Evolutionary conservation across 2,888 invertebrate species (phyloP), one percentile per base, ranked within the genome.

Genomic region (Mactromeris polynyma): DNA sequence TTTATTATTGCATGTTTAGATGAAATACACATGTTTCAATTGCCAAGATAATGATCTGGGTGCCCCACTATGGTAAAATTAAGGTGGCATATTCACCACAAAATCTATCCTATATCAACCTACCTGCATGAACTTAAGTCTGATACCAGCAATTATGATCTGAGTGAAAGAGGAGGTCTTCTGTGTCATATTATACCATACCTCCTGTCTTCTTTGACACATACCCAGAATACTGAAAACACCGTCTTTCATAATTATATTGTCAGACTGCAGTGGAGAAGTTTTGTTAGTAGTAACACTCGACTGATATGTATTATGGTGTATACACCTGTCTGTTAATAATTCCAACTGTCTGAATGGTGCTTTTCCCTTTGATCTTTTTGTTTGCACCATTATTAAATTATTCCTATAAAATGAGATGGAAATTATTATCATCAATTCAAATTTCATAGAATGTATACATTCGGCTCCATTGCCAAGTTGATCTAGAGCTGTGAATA

Each of bases 1-100:
- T 89, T 89, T 89, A 89, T 89, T 79, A 82, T 85, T 83, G 85
- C 83, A 85, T 64, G 85, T 82, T 78, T 79, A 85, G 88, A 89
- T 89, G 85, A 86, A 85, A 82, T 85, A 79, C 88, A 89, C 88
- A 89, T 89, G 88, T 89, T 89, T 81, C 54, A 88, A 83, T 87
- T 83, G 80, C 54, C n/a, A 11, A 51, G 69, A 82, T 54, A 87
- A 87, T 36, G 26, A 85, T 82, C 82, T 17, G 7, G 38, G 82
- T 38, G 38, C 77, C 82, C 81, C 36, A 78, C 82, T 51, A 77
- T 81, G 81, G 31, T 81, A 73, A 33, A 73, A 73, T 73, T 73
- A 73, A 73, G 73, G 36, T 73, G 73, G 73, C 19, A 73, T 73
- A 33, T 36, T 73, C 17, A 73, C 14, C 19, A 19, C 73, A 36